These are phyloP conservation scores for Pedicia rivosa DNA, from an alignment of 2,888 invertebrate species.

Conservation along the genomic window DNA sequence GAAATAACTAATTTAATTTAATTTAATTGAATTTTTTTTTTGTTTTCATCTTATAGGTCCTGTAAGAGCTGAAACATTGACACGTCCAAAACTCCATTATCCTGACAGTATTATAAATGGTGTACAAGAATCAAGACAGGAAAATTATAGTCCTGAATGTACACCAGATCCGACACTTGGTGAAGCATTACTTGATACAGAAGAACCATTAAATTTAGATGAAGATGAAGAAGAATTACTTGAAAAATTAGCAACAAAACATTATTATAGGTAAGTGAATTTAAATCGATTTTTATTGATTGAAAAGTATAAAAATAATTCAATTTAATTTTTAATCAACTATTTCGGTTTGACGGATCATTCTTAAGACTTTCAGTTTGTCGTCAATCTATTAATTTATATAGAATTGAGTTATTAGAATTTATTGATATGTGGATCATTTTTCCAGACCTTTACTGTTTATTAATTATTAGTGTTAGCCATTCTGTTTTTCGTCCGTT, in stretches of 20 bases:
- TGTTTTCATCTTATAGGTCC: constrained; percentile 26
- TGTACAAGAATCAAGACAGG: constrained; percentile 17
- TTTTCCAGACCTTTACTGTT: too few species aligned
- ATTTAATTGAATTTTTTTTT: too few species aligned
- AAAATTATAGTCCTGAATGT: constrained; percentile 12
- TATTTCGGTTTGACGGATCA: too few species aligned
- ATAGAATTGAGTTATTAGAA: too few species aligned
- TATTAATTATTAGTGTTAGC: too few species aligned
- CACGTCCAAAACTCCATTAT: constrained; percentile 28
- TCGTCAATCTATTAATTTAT: too few species aligned
- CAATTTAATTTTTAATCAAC: too few species aligned
- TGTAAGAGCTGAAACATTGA: constrained; percentile 34
- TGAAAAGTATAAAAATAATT: neutral
- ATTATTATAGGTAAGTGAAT: constrained; percentile 23
- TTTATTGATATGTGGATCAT: too few species aligned
- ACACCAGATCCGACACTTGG: constrained; percentile 13
- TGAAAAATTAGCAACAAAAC: constrained; percentile 36
- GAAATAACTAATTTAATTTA: too few species aligned
- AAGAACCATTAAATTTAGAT: constrained; percentile 18
- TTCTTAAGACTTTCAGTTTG: too few species aligned
- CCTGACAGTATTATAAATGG: constrained; percentile 6
- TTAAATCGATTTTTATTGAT: constrained; percentile 5
- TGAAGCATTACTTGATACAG: constrained; percentile 14
- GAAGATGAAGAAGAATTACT: constrained; percentile 29
- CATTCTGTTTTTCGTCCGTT: too few species aligned